phyloP scores from a whole-genome alignment of 2,888 invertebrate genomes.

The Drosophila putrida region DNA sequence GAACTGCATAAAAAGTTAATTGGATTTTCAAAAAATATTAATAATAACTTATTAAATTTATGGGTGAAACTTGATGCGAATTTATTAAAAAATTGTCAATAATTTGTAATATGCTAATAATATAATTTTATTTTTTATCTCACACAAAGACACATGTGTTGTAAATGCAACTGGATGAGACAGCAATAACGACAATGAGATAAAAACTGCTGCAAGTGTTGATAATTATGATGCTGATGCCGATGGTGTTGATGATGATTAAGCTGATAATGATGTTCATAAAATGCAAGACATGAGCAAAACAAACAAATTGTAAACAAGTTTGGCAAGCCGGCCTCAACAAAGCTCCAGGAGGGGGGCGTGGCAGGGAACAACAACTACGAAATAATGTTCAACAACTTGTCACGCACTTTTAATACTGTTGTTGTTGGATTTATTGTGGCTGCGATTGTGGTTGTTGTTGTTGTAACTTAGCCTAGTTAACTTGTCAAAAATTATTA shows the following conservation, averaged over 20 bases:
- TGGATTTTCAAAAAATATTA: slow-evolving; percentile 10
- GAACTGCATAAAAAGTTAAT: slow-evolving; percentile 28
- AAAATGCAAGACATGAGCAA: slow-evolving; percentile 36
- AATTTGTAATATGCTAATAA: not conserved
- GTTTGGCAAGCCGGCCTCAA: slow-evolving; percentile 51
- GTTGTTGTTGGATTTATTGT: slow-evolving; percentile 17
- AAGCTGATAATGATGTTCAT: slow-evolving; percentile 37
- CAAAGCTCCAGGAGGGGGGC: slow-evolving; percentile 35
- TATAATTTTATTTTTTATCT: not conserved
- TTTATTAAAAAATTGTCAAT: slow-evolving; percentile 2
- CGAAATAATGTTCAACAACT: slow-evolving; percentile 64
- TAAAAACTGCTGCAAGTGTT: slow-evolving; percentile 1
- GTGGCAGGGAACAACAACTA: slow-evolving; percentile 44
- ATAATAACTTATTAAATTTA: slow-evolving; percentile 5
- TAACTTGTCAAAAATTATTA: slow-evolving; percentile 59
- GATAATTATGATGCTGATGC: slow-evolving; percentile 23
- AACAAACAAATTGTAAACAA: slow-evolving; percentile 70
- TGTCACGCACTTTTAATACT: slow-evolving; percentile 67
- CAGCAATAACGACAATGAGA: slow-evolving; percentile 2
- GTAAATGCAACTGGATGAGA: slow-evolving; percentile 20
- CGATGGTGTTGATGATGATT: slow-evolving; percentile 10
- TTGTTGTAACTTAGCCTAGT: slow-evolving; percentile 71
- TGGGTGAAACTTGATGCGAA: not conserved
- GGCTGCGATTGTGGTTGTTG: slow-evolving; percentile 28
- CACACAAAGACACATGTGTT: slow-evolving; percentile 8